Base-by-base conservation (phyloP, 2,888 invertebrate species). In the Aphidius colemani region DNA sequence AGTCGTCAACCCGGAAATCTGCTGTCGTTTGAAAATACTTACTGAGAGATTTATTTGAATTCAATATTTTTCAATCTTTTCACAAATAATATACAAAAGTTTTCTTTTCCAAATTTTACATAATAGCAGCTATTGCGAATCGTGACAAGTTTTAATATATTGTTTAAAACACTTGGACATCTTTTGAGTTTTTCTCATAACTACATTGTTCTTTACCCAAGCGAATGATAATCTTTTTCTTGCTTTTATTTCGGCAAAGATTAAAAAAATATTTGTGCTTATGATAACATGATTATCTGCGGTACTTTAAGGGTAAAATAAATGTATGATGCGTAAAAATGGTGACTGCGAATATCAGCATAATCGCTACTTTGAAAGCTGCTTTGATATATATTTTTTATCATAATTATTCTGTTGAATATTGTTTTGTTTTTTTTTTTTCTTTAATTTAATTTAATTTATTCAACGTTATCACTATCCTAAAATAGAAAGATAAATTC, bases 301-400 rank as follows among this genome's bases (percentile, higher is more conserved):
- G 1, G 2, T 18, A 18, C 1, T 18, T 18, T 1, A 18, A 18
- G 13, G 13, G 13, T 18, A 18, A 18, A 18, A 18, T 18, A 18
- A 18, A 18, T 18, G 13, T 18, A 2, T 18, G 13, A 18, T 18
- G 69, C 69, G 69, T 68, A 66, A 65, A 68, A 70, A 70, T 70
- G 69, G 69, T 68, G 68, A 4, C 11, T 11, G 18, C 7, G 39
- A 30, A 48, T 11, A 48, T 53, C 51, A 46, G 49, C 18, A 43
- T 46, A 58, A 46, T 40, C 53, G 56, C 64, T 64, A 66, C 66
- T 45, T 68, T 67, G 39, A 8, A 66, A 61, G 50, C 60, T 18
- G 48, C 30, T 30, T 30, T 30, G 30, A 30, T 30, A 30, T 30
- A 30, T 30, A 30, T 30, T 5, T 30, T 30, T 30, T 5, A 30